A percentile compares a stretch with the other conserved stretches of the same genome.
Conservation (phyloP, 2,113 vertebrate species). For the Etia nguti region DNA sequence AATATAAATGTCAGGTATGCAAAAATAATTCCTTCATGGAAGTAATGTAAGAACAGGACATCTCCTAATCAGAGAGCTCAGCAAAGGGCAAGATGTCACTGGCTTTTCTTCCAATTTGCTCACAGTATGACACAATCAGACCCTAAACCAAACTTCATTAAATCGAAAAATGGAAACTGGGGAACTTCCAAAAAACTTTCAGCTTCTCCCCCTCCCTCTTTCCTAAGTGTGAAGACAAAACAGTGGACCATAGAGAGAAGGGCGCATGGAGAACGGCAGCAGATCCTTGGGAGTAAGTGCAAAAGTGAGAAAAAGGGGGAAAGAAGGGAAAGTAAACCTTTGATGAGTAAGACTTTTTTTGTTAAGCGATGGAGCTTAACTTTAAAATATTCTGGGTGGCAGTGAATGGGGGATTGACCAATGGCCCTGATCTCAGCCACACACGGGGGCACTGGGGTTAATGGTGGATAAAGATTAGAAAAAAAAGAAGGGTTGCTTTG, state of each 20-base stretch:
- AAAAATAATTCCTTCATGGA: conserved; percentile 39
- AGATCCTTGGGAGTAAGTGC: conserved; percentile 44
- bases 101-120: conserved; percentile 49
- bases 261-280: conserved; percentile 3
- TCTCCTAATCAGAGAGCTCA: conserved; percentile 33
- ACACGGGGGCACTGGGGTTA: conserved; percentile 73
- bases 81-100: conserved; percentile 3
- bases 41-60: conserved; percentile 24
- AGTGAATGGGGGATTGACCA: conserved; percentile 79
- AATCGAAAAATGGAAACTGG: conserved; percentile 60
- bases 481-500: conserved; percentile 22
- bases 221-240: conserved; percentile 56
- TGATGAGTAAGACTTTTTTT: conserved; percentile 76
- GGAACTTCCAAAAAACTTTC: conserved; percentile 57
- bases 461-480: conserved; percentile 81
- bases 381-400: conserved; percentile 78
- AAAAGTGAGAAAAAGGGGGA: conserved; percentile 23
- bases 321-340: conserved; percentile 63
- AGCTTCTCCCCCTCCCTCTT: background rate
- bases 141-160: conserved; percentile 56
- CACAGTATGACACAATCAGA: conserved; percentile 45
- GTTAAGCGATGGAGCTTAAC: conserved; percentile 71
- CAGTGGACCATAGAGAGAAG: conserved; percentile 43
- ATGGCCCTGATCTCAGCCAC: conserved; percentile 76
- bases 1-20: conserved; percentile 30